Conservation (phyloP, 1,140 invertebrate genomes). For the Carposina sasakii region DNA sequence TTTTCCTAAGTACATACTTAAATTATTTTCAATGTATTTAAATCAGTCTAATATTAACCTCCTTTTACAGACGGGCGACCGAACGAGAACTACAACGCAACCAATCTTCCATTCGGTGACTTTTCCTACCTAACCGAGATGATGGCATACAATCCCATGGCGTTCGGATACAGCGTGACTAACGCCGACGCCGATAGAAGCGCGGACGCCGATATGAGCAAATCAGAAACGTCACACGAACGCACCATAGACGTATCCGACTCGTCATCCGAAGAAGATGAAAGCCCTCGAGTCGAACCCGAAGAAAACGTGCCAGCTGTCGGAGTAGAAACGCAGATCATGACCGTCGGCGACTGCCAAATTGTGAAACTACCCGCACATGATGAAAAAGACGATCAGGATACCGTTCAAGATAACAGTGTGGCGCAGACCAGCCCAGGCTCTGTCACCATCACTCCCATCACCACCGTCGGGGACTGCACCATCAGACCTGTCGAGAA, state of each 20-base stretch:
- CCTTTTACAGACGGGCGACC: conserved; percentile 58
- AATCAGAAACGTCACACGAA: conserved; percentile 42
- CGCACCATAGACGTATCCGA: conserved; percentile 56
- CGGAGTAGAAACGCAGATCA: conserved; percentile 51
- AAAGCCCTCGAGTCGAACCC: conserved; percentile 37
- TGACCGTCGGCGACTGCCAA: conserved; percentile 67
- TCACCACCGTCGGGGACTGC: conserved; percentile 64
- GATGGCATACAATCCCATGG: conserved; percentile 61
- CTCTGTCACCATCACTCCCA: conserved; percentile 58
- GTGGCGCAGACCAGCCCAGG: conserved; percentile 33
- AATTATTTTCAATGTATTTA: no score
- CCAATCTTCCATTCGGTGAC: conserved; percentile 73
- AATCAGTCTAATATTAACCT: no score
- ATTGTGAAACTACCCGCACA: conserved; percentile 58
- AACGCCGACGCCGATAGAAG: conserved; percentile 54
- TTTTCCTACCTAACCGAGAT: conserved; percentile 74
- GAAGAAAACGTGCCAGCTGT: conserved; percentile 50
- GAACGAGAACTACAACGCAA: conserved; percentile 73
- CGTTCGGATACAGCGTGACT: conserved; percentile 51
- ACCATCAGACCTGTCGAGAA: conserved; percentile 63
- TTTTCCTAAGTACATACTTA: no score
- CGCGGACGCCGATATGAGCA: conserved; percentile 43
- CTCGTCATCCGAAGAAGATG: conserved; percentile 51
- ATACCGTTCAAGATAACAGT: conserved; percentile 16
- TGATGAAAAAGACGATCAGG: conserved; percentile 47